Evolutionary conservation across 2,888 invertebrate genomes (phyloP).

Genomic region (Metacarcinus magister): DNA sequence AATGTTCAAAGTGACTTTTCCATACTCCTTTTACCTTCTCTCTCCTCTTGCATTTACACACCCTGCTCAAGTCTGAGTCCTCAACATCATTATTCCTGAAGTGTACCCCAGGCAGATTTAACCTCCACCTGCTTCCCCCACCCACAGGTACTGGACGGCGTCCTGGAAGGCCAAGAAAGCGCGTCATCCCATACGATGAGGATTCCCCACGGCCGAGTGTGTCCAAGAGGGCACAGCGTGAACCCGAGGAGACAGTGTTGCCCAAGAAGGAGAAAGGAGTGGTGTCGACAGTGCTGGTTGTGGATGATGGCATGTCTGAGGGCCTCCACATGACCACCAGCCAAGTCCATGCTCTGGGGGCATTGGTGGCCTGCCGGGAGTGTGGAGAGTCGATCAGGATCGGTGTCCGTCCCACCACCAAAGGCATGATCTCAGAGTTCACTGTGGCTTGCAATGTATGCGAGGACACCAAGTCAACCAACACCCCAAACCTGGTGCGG

Average conservation of each 20-base stretch:
- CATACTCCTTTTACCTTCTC: too few relatives aligned
- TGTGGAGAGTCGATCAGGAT: slow-evolving; percentile 79
- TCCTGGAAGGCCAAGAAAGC: slow-evolving; percentile 8
- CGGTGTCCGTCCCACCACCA: slow-evolving; percentile 81
- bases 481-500: slow-evolving; percentile 81
- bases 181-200: not conserved
- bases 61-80: too few relatives aligned
- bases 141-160: not conserved
- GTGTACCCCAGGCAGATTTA: not conserved
- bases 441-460: slow-evolving; percentile 81
- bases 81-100: too few relatives aligned
- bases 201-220: slow-evolving; percentile 53
- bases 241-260: not conserved
- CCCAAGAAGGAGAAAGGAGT: slow-evolving; percentile 49
- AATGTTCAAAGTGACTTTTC: too few relatives aligned
- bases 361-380: slow-evolving; percentile 80
- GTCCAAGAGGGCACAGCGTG: not conserved
- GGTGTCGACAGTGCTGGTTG: slow-evolving; percentile 70
- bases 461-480: slow-evolving; percentile 80
- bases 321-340: slow-evolving; percentile 82
- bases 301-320: slow-evolving; percentile 82
- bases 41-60: too few relatives aligned
- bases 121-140: not conserved
- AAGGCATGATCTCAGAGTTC: slow-evolving; percentile 82
- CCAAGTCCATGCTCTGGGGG: slow-evolving; percentile 78